Evolutionary conservation across 2,113 vertebrate genomes (phyloP).

Genomic region (Astur gentilis): DNA sequence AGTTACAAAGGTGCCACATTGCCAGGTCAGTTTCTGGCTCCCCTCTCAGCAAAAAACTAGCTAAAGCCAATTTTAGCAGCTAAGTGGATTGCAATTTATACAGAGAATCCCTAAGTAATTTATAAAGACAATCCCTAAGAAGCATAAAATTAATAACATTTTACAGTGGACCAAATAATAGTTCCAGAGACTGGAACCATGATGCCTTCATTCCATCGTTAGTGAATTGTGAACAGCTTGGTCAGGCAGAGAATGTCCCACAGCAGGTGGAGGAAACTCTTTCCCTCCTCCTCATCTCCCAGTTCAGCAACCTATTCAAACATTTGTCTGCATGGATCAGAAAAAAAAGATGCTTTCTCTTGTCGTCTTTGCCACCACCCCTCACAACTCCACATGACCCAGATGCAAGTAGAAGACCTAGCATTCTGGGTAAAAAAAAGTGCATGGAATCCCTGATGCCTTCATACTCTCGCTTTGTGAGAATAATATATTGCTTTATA

Average conservation of each 20-base stretch:
- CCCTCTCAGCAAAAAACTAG: not conserved
- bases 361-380: not conserved
- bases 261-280: not conserved
- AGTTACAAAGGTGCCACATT: not conserved
- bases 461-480: not conserved
- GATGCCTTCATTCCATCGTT: not conserved
- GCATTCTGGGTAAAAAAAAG: not conserved
- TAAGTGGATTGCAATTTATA: not conserved
- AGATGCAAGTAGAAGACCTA: not conserved
- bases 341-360: not conserved
- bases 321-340: not conserved
- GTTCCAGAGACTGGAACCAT: not conserved
- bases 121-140: not conserved
- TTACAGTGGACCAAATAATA: not conserved
- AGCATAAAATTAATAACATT: not conserved
- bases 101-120: not conserved
- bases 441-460: not conserved
- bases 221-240: not conserved
- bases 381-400: not conserved
- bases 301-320: not conserved
- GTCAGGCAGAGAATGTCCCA: not conserved
- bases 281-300: not conserved
- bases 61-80: not conserved
- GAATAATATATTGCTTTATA: not conserved
- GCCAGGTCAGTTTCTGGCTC: not conserved